These are phyloP conservation scores for Trypoxylus dichotomus DNA, from an alignment of 1,140 invertebrate species.

Conservation along the genomic window DNA sequence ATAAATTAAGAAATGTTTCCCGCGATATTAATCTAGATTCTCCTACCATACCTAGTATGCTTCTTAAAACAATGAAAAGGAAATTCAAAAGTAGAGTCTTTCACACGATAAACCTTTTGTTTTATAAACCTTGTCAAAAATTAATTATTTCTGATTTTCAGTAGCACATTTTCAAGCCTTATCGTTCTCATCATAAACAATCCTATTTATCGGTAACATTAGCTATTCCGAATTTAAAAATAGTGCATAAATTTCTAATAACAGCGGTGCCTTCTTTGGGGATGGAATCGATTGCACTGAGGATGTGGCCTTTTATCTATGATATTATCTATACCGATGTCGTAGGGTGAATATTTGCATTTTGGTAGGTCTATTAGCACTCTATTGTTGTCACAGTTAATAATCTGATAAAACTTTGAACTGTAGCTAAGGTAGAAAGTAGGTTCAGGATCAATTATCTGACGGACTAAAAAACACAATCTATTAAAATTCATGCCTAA, in stretches of 20 bases:
- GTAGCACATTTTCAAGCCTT: background rate
- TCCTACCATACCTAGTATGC: background rate
- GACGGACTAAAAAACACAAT: no score
- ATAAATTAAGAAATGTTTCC: no score
- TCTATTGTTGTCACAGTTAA: conserved; percentile 14
- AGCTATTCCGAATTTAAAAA: conserved; percentile 9
- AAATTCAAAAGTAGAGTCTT: background rate
- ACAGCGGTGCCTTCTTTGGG: background rate
- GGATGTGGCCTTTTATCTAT: conserved; percentile 18
- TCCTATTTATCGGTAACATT: background rate
- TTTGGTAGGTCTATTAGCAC: conserved; percentile 28
- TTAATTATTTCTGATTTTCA: background rate
- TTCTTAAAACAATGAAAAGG: background rate
- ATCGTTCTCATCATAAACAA: background rate
- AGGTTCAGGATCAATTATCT: no score
- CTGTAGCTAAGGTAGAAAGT: background rate
- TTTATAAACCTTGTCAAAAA: background rate
- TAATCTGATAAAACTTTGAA: conserved; percentile 3
- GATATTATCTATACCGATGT: conserved; percentile 23
- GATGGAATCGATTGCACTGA: conserved; percentile 15
- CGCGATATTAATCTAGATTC: background rate
- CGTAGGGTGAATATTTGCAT: conserved; percentile 30
- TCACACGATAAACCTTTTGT: conserved; percentile 10
- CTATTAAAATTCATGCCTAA: no score
- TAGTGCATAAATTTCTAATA: conserved; percentile 21